These are phyloP conservation scores for Geotrypetes seraphini DNA, from an alignment of 2,797 vertebrate genomes.

Conservation along the genomic window DNA sequence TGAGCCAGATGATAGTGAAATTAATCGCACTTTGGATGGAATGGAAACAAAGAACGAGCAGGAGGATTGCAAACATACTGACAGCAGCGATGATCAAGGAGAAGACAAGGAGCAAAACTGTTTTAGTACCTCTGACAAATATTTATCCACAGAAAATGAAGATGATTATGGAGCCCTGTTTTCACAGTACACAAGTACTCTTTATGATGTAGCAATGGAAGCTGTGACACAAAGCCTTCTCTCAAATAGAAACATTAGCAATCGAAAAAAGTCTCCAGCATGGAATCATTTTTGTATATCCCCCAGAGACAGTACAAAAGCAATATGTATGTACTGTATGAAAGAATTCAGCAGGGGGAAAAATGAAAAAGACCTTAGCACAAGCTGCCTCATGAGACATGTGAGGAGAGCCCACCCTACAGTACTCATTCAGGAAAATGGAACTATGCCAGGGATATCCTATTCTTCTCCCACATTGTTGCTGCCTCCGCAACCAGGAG, in stretches of 20 bases:
- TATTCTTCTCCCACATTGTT: constrained; percentile 38
- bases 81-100: constrained; percentile 62
- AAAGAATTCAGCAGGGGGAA: constrained; percentile 96
- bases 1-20: constrained; percentile 25
- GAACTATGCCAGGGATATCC: constrained; percentile 50
- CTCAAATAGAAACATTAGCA: constrained; percentile 73
- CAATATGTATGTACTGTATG: constrained; percentile 97
- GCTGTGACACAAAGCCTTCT: constrained; percentile 94
- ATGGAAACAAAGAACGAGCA: constrained; percentile 60
- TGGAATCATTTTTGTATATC: constrained; percentile 98
- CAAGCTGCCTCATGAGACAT: constrained; percentile 97
- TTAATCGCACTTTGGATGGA: constrained; percentile 28
- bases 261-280: constrained; percentile 91
- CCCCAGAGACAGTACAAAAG: constrained; percentile 93
- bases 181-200: constrained; percentile 85
- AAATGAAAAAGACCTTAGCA: constrained; percentile 97
- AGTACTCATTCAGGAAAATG: constrained; percentile 73
- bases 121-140: constrained; percentile 57
- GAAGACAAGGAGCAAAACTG: constrained; percentile 49
- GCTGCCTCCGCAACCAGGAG: constrained; percentile 37
- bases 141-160: constrained; percentile 62
- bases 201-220: constrained; percentile 96
- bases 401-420: constrained; percentile 90
- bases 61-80: constrained; percentile 54
- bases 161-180: constrained; percentile 82